Base-by-base conservation (phyloP, 2,888 invertebrate species). In the Acheta domesticus region DNA sequence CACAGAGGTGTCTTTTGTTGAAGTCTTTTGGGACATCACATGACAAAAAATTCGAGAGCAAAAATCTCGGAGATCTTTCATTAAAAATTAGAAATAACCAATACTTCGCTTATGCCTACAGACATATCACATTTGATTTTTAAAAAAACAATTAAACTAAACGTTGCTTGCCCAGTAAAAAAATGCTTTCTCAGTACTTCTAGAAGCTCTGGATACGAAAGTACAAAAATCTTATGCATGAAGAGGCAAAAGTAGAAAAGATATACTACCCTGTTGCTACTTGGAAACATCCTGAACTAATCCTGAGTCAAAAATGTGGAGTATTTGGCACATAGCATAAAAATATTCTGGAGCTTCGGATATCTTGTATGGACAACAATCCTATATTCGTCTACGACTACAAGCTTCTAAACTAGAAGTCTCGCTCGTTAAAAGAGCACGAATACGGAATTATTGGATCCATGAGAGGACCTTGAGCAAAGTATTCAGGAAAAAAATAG, bases 1-100 rank as follows among this genome's bases (percentile, higher is more conserved):
- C 62, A 62, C 62, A 62, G 62, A 62, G 62, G 62, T 62, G 62
- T 62, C 62, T 62, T 62, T 62, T n/a, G 62, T 62, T 19, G 62
- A 19, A 62, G 62, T 62, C 62, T 62, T 62, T 62, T 62, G 11
- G n/a, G n/a, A 62, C 62, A 62, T 62, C 62, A 62, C 62, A 62
- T 62, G 62, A 62, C 62, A 62, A 62, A 62, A 62, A 62, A 62
- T 62, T 19, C 16, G 62, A 62, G 62, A 62, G 62, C 62, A n/a
- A 62, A n/a, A 19, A 62, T 62, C 62, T n/a, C 62, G n/a, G 62
- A 62, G 62, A 62, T 62, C 62, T 62, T n/a, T 19, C 14, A 3
- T n/a, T 19, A 4, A 62, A 62, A 19, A 62, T 62, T 62, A 62
- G n/a, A 62, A 62, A 62, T 19, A 62, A 19, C n/a, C 62, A 62